A percentile compares a stretch with the other conserved stretches of the same genome.
Evolutionary conservation across 1,140 invertebrate genomes (phyloP).

Genomic region (Pararge aegeria): DNA sequence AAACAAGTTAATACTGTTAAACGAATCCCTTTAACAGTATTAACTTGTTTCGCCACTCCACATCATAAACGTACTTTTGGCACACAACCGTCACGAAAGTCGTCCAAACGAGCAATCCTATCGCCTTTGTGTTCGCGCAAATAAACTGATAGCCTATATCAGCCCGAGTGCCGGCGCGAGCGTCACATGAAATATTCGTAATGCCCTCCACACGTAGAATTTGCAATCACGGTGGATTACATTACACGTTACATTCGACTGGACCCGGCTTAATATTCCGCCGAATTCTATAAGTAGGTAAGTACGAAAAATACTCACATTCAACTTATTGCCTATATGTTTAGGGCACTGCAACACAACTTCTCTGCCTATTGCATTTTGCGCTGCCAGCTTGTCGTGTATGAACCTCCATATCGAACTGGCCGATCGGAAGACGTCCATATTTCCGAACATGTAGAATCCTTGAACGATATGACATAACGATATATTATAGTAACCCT

Average conservation of each 20-base stretch:
- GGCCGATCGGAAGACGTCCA: conserved; percentile 46
- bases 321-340: conserved; percentile 33
- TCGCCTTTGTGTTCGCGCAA: conserved; percentile 35
- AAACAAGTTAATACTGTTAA: no score
- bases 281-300: no score
- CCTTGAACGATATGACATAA: conserved; percentile 44
- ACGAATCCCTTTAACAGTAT: no score
- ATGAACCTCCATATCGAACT: conserved; percentile 54
- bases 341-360: conserved; percentile 37
- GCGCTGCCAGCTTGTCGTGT: conserved; percentile 39
- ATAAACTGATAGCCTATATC: conserved; percentile 38
- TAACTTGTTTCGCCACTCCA: no score
- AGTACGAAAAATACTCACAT: conserved; percentile 27
- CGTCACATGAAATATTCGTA: no score
- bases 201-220: no score
- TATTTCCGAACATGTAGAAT: conserved; percentile 67
- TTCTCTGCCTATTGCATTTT: conserved; percentile 50
- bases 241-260: no score
- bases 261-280: no score
- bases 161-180: conserved; percentile 34
- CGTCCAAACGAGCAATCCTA: conserved; percentile 12
- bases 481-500: no score
- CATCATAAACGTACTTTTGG: no score
- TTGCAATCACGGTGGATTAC: no score
- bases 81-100: no score